These are phyloP conservation scores for Hyles vespertilio DNA, from an alignment of 1,140 invertebrate species.

Conservation along the genomic window DNA sequence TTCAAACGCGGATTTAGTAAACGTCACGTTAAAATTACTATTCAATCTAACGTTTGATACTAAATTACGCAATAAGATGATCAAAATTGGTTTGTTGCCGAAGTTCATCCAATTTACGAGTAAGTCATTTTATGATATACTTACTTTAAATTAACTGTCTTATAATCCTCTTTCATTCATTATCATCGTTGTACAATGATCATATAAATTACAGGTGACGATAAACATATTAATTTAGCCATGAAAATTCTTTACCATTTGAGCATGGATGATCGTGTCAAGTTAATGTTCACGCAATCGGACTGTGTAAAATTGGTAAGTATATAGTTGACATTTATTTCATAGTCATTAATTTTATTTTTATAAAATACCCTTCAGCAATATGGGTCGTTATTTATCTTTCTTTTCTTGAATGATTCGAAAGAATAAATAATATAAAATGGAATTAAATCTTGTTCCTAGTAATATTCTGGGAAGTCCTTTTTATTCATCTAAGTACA, in stretches of 20 bases:
- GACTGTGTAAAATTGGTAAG: conserved; percentile 94
- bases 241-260: conserved; percentile 95
- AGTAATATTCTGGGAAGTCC: too few species aligned
- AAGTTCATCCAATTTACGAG: conserved; percentile 93
- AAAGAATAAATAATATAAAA: too few species aligned
- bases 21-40: conserved; percentile 90
- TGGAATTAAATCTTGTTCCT: too few species aligned
- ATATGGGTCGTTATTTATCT: too few species aligned
- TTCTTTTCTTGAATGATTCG: too few species aligned
- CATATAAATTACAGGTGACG: conserved; percentile 80
- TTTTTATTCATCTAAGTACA: too few species aligned
- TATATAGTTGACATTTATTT: conserved; percentile 12
- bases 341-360: not conserved
- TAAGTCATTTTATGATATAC: conserved; percentile 66
- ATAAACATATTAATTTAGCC: conserved; percentile 89
- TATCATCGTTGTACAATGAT: not conserved
- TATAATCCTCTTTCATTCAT: not conserved
- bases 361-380: too few species aligned
- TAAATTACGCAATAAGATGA: conserved; percentile 90
- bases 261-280: conserved; percentile 96
- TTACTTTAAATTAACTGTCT: not conserved
- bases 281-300: conserved; percentile 96
- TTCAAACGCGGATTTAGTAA: conserved; percentile 88
- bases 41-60: conserved; percentile 99
- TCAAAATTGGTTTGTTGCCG: conserved; percentile 91